Percentiles rank a stretch among this genome's conserved stretches.
Conservation (phyloP, 2,113 vertebrate species). For the Synodontis membranacea region DNA sequence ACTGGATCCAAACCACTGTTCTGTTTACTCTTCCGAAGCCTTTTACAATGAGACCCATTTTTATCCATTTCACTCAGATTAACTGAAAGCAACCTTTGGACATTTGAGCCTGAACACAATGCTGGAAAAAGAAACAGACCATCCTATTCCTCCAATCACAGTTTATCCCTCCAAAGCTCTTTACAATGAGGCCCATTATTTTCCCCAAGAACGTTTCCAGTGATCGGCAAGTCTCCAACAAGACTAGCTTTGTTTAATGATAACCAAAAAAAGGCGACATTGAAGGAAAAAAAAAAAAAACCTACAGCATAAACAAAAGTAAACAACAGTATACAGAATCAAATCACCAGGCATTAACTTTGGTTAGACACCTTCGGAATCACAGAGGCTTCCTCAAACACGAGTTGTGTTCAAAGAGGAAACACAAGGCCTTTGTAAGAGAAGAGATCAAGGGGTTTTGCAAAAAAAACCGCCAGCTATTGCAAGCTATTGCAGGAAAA, state of each 20-base stretch:
- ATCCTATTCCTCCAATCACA: not conserved
- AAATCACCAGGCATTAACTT: not conserved
- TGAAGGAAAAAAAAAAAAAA: too few relatives aligned
- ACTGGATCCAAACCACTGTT: not conserved
- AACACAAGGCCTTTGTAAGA: conserved; percentile 10
- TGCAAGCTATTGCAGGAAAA: conserved; percentile 29
- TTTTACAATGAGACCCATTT: not conserved
- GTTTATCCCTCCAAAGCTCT: not conserved
- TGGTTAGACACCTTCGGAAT: not conserved
- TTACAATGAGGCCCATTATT: not conserved
- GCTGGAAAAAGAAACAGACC: not conserved
- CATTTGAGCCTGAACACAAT: not conserved
- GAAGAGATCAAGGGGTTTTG: conserved; percentile 27
- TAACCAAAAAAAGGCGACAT: not conserved
- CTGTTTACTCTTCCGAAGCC: not conserved
- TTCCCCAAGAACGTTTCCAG: not conserved
- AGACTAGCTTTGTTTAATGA: not conserved
- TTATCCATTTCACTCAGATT: not conserved
- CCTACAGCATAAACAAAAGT: not conserved
- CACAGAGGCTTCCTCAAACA: conserved; percentile 6
- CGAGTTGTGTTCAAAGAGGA: conserved; percentile 5
- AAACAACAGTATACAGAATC: not conserved
- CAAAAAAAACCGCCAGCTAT: conserved; percentile 21
- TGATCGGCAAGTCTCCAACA: not conserved
- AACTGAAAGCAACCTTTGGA: not conserved